phyloP scores from a whole-genome alignment of 1,140 invertebrate species.

The Cyclargus thomasi region DNA sequence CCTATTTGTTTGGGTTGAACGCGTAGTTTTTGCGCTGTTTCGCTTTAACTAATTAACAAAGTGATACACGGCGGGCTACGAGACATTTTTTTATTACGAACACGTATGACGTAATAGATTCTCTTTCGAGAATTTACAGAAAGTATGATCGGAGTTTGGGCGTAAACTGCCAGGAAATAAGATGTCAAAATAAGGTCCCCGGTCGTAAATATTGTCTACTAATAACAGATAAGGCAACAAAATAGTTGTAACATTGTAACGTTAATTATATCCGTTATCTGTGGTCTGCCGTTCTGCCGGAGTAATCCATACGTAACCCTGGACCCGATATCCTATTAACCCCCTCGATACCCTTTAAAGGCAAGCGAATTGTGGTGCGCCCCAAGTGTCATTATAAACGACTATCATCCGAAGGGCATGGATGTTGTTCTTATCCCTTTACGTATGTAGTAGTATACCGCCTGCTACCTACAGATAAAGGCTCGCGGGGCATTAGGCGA shows the following conservation, averaged over 20 bases:
- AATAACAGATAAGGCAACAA: background rate
- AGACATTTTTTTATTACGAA: background rate
- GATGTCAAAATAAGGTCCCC: no score
- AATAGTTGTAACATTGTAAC: background rate
- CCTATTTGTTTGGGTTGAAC: background rate
- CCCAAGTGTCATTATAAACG: slow-evolving; percentile 37
- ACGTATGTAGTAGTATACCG: slow-evolving; percentile 27
- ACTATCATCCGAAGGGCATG: slow-evolving; percentile 30
- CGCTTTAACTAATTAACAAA: background rate
- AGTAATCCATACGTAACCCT: slow-evolving; percentile 20
- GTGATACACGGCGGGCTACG: background rate
- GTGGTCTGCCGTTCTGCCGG: background rate
- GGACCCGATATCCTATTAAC: slow-evolving; percentile 25
- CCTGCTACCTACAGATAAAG: slow-evolving; percentile 50
- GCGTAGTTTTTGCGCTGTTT: background rate
- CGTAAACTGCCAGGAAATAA: no score
- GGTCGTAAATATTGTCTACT: no score
- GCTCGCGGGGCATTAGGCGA: slow-evolving; percentile 43
- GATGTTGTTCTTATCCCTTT: slow-evolving; percentile 38
- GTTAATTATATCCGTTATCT: background rate
- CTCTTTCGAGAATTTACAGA: no score
- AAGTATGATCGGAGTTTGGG: no score
- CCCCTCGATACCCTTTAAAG: slow-evolving; percentile 25
- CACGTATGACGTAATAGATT: no score
- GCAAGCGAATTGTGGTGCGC: slow-evolving; percentile 39